These are phyloP conservation scores for Panagrolaimus sp. DNA, from an alignment of 1,140 invertebrate species.

Conservation along the genomic window DNA sequence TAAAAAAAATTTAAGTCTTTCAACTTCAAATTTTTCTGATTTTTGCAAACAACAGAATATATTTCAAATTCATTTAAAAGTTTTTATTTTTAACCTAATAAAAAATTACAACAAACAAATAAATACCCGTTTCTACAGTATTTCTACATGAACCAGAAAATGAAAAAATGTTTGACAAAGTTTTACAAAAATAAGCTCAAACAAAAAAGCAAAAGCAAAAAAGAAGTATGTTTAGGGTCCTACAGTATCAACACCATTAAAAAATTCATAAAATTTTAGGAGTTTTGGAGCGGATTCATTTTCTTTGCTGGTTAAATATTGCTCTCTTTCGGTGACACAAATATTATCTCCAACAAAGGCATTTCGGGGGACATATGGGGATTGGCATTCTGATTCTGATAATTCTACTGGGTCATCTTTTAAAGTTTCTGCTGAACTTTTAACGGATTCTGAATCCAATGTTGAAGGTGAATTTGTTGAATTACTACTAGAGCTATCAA, in stretches of 20 bases:
- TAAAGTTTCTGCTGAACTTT: not conserved
- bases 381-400: conserved; percentile 14
- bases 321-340: conserved; percentile 35
- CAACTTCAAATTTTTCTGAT: no score
- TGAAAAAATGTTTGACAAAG: no score
- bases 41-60: no score
- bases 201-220: no score
- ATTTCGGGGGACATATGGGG: conserved; percentile 31
- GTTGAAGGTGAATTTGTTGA: not conserved
- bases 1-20: no score
- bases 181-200: no score
- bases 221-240: conserved; percentile 27
- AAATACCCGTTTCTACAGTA: no score
- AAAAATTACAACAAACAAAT: no score
- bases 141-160: no score
- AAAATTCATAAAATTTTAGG: conserved; percentile 46
- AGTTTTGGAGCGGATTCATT: conserved; percentile 37
- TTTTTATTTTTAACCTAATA: no score
- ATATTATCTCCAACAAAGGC: conserved; percentile 41
- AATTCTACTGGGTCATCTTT: not conserved
- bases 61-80: no score
- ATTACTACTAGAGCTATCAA: not conserved
- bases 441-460: not conserved
- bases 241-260: conserved; percentile 50
- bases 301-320: conserved; percentile 31